Evolutionary conservation across 2,113 vertebrate genomes (phyloP).

Genomic region (Coryphaenoides rupestris): DNA sequence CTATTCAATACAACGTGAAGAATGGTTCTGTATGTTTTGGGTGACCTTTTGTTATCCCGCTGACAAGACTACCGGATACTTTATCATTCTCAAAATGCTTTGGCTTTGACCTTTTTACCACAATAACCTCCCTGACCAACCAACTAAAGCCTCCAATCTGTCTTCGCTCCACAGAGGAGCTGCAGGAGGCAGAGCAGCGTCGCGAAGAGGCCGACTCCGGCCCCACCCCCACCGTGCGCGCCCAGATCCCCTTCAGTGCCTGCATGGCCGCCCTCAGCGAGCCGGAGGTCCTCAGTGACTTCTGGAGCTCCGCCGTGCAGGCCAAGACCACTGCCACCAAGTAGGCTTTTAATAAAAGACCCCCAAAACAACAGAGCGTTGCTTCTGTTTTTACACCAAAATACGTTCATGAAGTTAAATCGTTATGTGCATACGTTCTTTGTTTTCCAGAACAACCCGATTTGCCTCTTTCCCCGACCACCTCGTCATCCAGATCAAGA

Average conservation of each 20-base stretch:
- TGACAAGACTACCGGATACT: too few species aligned
- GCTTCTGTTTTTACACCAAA: not conserved
- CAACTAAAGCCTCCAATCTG: not conserved
- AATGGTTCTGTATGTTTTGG: too few species aligned
- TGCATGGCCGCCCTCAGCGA: conserved; percentile 93
- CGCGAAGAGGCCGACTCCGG: conserved; percentile 86
- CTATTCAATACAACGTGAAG: too few species aligned
- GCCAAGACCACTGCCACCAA: conserved; percentile 95
- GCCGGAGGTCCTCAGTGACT: conserved; percentile 93
- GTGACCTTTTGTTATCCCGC: too few species aligned
- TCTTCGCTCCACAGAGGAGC: conserved; percentile 78
- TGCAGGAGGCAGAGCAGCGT: conserved; percentile 89
- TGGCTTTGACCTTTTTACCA: not conserved
- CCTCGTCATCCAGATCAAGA: conserved; percentile 98
- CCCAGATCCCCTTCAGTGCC: conserved; percentile 92
- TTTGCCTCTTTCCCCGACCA: conserved; percentile 98
- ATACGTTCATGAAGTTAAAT: conserved; percentile 5
- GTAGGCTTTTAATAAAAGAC: conserved; percentile 65
- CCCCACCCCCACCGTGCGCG: conserved; percentile 81
- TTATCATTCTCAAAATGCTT: too few species aligned
- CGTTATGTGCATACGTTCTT: conserved; percentile 1
- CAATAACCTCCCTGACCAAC: too few species aligned
- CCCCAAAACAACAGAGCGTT: not conserved
- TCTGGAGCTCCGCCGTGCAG: conserved; percentile 98
- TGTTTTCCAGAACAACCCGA: conserved; percentile 82